Evolutionary conservation across 2,113 vertebrate species (phyloP).

Genomic region (Anas platyrhynchos): DNA sequence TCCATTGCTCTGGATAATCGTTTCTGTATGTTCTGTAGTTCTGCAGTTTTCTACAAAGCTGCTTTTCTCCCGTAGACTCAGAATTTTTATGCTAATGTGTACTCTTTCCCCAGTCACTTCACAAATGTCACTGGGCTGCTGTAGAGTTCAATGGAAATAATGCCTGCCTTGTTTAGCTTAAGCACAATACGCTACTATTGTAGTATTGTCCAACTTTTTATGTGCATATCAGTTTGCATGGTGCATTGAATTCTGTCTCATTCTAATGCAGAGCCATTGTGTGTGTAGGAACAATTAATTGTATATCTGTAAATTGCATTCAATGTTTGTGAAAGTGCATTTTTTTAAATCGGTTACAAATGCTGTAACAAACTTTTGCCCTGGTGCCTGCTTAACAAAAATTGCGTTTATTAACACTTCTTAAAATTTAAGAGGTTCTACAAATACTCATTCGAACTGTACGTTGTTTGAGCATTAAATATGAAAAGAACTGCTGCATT

Average conservation of each 20-base stretch:
- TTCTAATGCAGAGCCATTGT: neutral
- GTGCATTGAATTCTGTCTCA: neutral
- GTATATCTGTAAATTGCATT: neutral
- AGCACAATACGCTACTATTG: slow-evolving; percentile 34
- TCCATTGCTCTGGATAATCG: neutral
- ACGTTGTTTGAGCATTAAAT: neutral
- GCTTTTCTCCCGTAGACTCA: slow-evolving; percentile 30
- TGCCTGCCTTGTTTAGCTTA: slow-evolving; percentile 51
- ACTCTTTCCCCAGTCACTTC: neutral
- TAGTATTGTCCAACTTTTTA: slow-evolving; percentile 1
- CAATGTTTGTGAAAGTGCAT: fast-evolving
- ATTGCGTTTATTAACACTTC: neutral
- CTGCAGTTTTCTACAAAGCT: slow-evolving; percentile 21
- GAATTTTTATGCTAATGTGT: slow-evolving; percentile 65
- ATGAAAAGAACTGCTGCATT: neutral
- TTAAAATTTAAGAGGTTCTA: neutral
- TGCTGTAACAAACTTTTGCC: neutral
- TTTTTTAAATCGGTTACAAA: neutral
- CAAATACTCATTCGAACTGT: neutral
- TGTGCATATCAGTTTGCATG: neutral
- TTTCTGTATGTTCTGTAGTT: neutral
- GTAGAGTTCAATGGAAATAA: slow-evolving; percentile 54
- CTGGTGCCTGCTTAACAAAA: neutral
- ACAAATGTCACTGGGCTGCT: slow-evolving; percentile 9
- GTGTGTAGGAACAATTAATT: neutral